Percentiles rank a stretch among this genome's conserved stretches.
phyloP scores from a whole-genome alignment of 2,797 vertebrate genomes.

The Mastacembelus armatus region DNA sequence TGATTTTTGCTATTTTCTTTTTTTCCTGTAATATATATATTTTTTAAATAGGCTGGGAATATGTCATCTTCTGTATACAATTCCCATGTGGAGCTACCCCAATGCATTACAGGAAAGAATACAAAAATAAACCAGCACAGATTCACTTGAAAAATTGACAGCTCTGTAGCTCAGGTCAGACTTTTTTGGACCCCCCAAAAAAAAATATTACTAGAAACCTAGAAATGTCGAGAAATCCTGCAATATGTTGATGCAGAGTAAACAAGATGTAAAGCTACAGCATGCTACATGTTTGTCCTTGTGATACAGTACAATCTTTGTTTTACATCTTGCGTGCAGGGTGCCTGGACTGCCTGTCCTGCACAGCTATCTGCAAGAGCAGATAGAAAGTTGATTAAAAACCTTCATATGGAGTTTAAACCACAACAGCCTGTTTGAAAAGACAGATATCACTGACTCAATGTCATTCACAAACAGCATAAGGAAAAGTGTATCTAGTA shows the following conservation, averaged over 20 bases:
- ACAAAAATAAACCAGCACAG: conserved; percentile 9
- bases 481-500: no score
- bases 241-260: conserved; percentile 9
- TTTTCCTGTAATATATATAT: no score
- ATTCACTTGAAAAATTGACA: conserved; percentile 34
- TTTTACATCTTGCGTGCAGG: conserved; percentile 13
- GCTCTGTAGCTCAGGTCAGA: conserved; percentile 18
- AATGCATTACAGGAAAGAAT: not conserved
- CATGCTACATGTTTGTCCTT: conserved; percentile 25
- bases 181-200: conserved; percentile 13
- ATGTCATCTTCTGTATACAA: conserved; percentile 11
- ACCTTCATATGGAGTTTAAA: no score
- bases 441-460: conserved; percentile 16
- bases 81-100: not conserved
- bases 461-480: conserved; percentile 16
- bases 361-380: conserved; percentile 34
- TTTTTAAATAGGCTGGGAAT: conserved; percentile 20
- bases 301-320: conserved; percentile 27
- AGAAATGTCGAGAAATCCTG: conserved; percentile 18
- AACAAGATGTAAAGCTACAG: conserved; percentile 17
- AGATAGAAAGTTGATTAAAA: conserved; percentile 25
- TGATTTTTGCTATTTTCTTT: conserved; percentile 41
- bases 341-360: conserved; percentile 12
- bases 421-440: conserved; percentile 7
- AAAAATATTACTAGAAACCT: not conserved